Conservation (phyloP, 2,797 vertebrate species). For the Synaphobranchus kaupii region DNA sequence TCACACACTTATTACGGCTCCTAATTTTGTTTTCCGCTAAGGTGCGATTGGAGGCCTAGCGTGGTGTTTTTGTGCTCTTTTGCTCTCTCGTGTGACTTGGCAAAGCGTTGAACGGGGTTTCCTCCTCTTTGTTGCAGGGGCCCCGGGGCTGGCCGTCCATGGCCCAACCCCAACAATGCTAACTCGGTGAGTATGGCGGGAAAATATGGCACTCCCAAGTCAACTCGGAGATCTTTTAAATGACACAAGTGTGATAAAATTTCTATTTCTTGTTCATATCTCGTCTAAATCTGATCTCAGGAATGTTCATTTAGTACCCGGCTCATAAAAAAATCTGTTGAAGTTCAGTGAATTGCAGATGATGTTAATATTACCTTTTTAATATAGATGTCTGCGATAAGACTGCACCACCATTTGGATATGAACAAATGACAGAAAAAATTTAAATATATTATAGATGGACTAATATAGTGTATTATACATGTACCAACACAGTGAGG, state of each 20-base stretch:
- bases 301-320: background rate
- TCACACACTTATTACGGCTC: background rate
- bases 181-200: slow-evolving; percentile 89
- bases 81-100: background rate
- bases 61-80: slow-evolving; percentile 29
- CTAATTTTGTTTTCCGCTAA: background rate
- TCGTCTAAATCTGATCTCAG: background rate
- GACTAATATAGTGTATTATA: background rate
- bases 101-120: slow-evolving; percentile 1
- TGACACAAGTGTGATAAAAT: background rate
- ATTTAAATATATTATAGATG: background rate
- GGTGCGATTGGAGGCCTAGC: background rate
- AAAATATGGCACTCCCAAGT: background rate
- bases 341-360: background rate
- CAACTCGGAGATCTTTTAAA: background rate
- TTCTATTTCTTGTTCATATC: background rate
- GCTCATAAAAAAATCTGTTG: background rate
- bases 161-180: slow-evolving; percentile 97
- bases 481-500: background rate
- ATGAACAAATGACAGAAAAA: background rate
- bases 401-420: background rate
- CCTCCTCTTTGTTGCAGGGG: slow-evolving; percentile 74
- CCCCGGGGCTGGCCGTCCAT: slow-evolving; percentile 92
- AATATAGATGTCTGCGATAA: slow-evolving; percentile 2
- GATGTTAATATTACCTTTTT: background rate